Base-by-base conservation (phyloP, 2,797 vertebrate genomes). In the Brotula barbata region DNA sequence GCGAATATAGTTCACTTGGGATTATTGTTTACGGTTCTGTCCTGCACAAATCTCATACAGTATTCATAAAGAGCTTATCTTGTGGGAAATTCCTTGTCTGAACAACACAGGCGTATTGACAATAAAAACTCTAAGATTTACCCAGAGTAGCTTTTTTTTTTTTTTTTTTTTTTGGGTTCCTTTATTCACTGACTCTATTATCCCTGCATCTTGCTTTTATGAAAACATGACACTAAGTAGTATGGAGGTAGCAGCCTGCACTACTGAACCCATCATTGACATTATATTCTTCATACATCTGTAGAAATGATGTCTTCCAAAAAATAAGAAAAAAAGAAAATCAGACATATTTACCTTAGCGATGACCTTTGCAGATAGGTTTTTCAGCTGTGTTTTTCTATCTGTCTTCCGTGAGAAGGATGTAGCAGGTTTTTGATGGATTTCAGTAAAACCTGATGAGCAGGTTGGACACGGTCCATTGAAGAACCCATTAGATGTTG, bases 21-120 rank as follows among this genome's bases (percentile, higher is more conserved):
- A 83, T 78, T 82, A 85, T 81, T 81, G 87, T 86, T 88, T 85
- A 78, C 83, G 69, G 60, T 63, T 82, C 68, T 66, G 82, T 87
- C 78, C 56, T 25, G 56, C 54, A 47, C 63, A 77, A 75, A 85
- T 82, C 70, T 88, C 78, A 84, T 88, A 87, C 81, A 87, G 86
- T 85, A 79, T 87, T 89, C 61, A 88, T 87, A 86, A 86, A 89
- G 83, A 84, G 85, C 83, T 90, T 88, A 84, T 84, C 78, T 80
- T 34, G 62, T 72, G 69, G 63, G 78, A 64, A 78, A 79, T 75
- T 78, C 75, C 69, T 68, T 63, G 74, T 78, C 73, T 79, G 64
- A 82, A 71, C 58, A 73, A 39, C 54, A 42, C 42, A 60, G 54
- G 20, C 69, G 79, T 79, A 81, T 80, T 83, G 78, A 80, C 71